phyloP scores from a whole-genome alignment of 1,140 invertebrate species.

The Zaprionus vittiger region DNA sequence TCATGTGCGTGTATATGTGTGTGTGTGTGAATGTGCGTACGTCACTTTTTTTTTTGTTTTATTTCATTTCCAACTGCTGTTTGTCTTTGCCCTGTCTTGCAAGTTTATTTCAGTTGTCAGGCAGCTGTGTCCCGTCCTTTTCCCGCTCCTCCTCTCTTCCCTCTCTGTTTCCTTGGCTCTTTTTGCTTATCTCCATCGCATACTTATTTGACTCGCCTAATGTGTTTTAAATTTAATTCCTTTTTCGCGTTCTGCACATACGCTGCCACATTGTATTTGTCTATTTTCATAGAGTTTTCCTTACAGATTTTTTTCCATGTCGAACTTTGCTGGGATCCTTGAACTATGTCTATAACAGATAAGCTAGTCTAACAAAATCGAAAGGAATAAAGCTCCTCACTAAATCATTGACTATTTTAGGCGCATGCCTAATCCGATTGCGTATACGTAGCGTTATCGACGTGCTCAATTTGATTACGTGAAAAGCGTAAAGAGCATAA shows the following conservation, averaged over 20 bases:
- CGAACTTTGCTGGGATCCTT: not conserved
- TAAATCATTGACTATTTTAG: not conserved
- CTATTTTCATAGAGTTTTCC: not conserved
- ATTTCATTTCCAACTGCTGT: slow-evolving; percentile 66
- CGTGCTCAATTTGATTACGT: slow-evolving; percentile 62
- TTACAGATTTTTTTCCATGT: not conserved
- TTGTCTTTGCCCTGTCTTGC: slow-evolving; percentile 69
- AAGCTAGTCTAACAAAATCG: not conserved
- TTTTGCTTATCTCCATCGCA: slow-evolving; percentile 9
- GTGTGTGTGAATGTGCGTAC: slow-evolving; percentile 45
- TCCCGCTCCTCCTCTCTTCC: not conserved
- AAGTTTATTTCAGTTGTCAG: slow-evolving; percentile 69
- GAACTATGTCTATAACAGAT: too few species aligned
- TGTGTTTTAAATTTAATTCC: slow-evolving; percentile 79
- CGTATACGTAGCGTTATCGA: slow-evolving; percentile 50
- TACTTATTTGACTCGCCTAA: slow-evolving; percentile 59
- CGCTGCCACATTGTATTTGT: not conserved
- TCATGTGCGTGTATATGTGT: slow-evolving; percentile 5
- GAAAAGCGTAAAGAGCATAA: not conserved
- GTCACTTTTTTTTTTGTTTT: slow-evolving; percentile 48
- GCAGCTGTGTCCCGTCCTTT: slow-evolving; percentile 34
- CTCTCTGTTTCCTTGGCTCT: not conserved
- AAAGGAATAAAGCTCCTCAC: not conserved
- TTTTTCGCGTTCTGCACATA: not conserved
- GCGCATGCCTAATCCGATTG: slow-evolving; percentile 62